phyloP scores from a whole-genome alignment of 2,113 vertebrate genomes.

The Phainopepla nitens region DNA sequence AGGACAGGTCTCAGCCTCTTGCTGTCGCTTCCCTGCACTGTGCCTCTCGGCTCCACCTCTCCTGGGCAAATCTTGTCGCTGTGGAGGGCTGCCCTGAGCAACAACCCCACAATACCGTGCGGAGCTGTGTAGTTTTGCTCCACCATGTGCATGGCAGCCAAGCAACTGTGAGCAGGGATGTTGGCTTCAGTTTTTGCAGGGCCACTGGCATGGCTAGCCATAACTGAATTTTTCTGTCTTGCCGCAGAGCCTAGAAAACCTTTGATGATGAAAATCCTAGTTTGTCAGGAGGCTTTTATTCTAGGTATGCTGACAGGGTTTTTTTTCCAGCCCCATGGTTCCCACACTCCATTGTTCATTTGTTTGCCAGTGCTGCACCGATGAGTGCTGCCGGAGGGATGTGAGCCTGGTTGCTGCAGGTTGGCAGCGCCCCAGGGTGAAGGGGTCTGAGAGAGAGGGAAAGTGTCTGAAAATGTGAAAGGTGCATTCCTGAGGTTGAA shows the following conservation, averaged over 20 bases:
- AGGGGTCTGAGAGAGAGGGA: not conserved
- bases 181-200: not conserved
- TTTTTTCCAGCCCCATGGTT: not conserved
- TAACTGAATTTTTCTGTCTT: not conserved
- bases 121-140: not conserved
- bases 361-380: fast-evolving
- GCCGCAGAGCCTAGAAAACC: not conserved
- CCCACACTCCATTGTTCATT: fast-evolving
- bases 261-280: not conserved
- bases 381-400: fast-evolving
- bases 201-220: fast-evolving
- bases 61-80: not conserved
- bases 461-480: not conserved
- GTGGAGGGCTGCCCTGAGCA: not conserved
- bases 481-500: not conserved
- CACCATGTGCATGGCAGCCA: not conserved
- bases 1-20: not conserved
- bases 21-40: fast-evolving
- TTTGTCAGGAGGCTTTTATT: not conserved
- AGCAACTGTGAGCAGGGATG: not conserved
- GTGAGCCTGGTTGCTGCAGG: fast-evolving
- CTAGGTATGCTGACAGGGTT: not conserved
- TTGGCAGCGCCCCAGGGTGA: not conserved
- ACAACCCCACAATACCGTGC: fast-evolving
- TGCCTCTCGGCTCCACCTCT: not conserved